Evolutionary conservation across 2,113 vertebrate genomes (phyloP), one percentile per base, ranked within the genome.

Genomic region (Bos taurus): DNA sequence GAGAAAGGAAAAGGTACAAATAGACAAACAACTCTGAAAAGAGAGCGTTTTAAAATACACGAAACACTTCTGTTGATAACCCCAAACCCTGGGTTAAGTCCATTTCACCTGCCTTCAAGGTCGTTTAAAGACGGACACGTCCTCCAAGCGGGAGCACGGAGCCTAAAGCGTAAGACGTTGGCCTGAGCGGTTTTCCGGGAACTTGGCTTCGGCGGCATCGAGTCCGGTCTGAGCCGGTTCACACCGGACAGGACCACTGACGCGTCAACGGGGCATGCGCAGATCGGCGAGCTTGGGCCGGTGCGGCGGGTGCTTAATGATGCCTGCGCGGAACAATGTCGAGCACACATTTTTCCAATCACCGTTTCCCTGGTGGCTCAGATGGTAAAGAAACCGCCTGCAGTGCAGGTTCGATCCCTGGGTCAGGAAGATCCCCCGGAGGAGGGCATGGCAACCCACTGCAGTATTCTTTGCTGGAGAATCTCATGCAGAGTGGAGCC

Each of bases 161-260:
- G 48, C 30, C 48, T 2, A 0, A n/a, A n/a, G 17, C 4, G 30
- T 0, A 3, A 4, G 10, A 54, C 0, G 50, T 14, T 1, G 19
- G 19, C 80, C 80, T 1, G 11, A 25, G 33, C 7, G 8, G 10
- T 2, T 4, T 14, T 8, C 30, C 19, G 8, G 12, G 11, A 25
- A n/a, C 19, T 14, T 1, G 50, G 33, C 11, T 4, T 7, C 19
- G 1, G 50, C 19, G 0, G 50, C 33, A 13, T 6, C 2, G 33
- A n/a, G 48, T 13, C 48, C 3, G 5, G 80, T 13, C 78, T n/a
- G 17, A 15, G 50, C 80, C 3, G 33, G 19, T n/a, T 54, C 3
- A n/a, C 19, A 14, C 30, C 10, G 2, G 80, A 54, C 46, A 23
- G 11, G 48, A 82, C 80, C 50, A 4, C 50, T 2, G 11, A n/a